A percentile compares a stretch with the other conserved stretches of the same genome.
These are phyloP conservation scores for Ophion obscuratus DNA, from an alignment of 2,888 invertebrate species.

Conservation along the genomic window DNA sequence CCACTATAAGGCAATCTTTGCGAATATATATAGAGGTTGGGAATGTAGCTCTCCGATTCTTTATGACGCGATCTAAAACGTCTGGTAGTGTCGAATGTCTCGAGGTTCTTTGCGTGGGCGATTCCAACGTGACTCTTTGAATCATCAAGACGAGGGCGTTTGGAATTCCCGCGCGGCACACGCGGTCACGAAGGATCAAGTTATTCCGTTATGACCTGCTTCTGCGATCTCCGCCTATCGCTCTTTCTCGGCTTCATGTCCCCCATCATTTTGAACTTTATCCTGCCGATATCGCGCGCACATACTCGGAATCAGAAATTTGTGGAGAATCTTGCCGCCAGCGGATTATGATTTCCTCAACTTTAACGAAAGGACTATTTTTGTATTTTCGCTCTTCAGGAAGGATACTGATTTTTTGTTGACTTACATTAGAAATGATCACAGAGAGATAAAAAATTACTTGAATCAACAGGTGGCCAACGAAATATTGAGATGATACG, in stretches of 20 bases:
- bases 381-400: neutral
- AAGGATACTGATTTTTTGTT: neutral
- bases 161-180: constrained; percentile 34
- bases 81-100: neutral
- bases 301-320: neutral
- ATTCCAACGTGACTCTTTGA: constrained; percentile 5
- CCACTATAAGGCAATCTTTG: neutral
- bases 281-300: constrained; percentile 21
- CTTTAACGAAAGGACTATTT: neutral
- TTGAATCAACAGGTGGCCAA: too few species aligned
- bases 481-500: too few species aligned
- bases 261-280: constrained; percentile 20
- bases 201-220: constrained; percentile 63
- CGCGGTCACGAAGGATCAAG: constrained; percentile 56
- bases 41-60: neutral
- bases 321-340: neutral
- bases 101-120: constrained; percentile 12
- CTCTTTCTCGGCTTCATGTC: constrained; percentile 9
- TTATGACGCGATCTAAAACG: neutral
- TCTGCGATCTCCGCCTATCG: constrained; percentile 34
- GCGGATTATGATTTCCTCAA: neutral
- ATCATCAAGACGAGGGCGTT: constrained; percentile 18
- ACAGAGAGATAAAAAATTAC: too few species aligned
- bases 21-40: neutral
- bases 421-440: too few species aligned